Conservation (phyloP, 2,113 vertebrate genomes). For the Ammodytes marinus region DNA sequence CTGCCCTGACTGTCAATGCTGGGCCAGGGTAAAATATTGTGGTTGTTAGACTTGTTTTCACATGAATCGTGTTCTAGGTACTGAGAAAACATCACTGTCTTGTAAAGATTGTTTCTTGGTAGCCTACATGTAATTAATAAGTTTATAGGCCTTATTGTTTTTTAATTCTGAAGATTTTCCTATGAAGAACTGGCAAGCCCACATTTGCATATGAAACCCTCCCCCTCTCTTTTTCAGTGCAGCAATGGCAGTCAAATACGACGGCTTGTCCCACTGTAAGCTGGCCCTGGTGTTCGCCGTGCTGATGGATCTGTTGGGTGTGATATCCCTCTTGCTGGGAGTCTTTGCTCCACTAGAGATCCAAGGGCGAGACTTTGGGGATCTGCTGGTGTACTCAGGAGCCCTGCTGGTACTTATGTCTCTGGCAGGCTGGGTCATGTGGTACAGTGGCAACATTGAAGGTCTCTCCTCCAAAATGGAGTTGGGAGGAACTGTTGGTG, state of each 20-base stretch:
- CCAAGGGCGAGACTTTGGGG: conserved; percentile 88
- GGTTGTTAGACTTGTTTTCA: not conserved
- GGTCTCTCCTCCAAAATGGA: conserved; percentile 76
- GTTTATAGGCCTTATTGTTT: not conserved
- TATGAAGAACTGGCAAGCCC: not conserved
- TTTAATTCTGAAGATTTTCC: not conserved
- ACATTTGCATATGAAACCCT: not conserved
- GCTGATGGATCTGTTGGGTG: conserved; percentile 88
- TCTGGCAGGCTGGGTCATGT: conserved; percentile 91
- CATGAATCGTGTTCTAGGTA: not conserved
- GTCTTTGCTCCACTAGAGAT: conserved; percentile 89
- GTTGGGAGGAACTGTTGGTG: conserved; percentile 53
- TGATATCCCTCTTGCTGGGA: conserved; percentile 85
- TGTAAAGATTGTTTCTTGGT: not conserved
- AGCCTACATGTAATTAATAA: not conserved
- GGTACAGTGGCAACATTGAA: conserved; percentile 95
- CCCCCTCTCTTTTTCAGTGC: conserved; percentile 9
- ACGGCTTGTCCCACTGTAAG: conserved; percentile 88
- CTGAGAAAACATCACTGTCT: not conserved
- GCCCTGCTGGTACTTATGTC: conserved; percentile 89
- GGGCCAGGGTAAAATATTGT: not conserved
- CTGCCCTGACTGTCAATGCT: not conserved
- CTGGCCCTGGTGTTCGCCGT: conserved; percentile 88
- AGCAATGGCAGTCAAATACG: conserved; percentile 76
- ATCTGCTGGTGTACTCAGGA: conserved; percentile 90